Percentiles rank a stretch among this genome's conserved stretches.
Evolutionary conservation across 1,140 invertebrate species (phyloP).

Genomic region (Heliconius himera): DNA sequence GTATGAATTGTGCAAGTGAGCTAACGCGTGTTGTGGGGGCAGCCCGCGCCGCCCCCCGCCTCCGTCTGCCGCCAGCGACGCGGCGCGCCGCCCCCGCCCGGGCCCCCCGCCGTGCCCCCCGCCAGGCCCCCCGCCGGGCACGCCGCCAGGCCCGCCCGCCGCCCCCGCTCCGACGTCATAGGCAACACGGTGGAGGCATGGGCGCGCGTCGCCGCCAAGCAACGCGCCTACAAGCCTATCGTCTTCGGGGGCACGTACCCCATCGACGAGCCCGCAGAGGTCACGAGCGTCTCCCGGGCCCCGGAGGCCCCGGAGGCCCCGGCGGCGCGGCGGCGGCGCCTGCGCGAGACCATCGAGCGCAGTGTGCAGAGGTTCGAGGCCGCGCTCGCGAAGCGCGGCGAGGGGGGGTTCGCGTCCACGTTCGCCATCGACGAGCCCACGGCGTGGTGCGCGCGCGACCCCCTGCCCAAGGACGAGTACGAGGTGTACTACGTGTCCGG

Average conservation of each 20-base stretch:
- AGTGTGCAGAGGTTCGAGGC: slow-evolving; percentile 67
- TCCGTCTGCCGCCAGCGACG: slow-evolving; percentile 23
- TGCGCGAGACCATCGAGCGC: slow-evolving; percentile 58
- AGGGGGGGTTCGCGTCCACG: slow-evolving; percentile 33
- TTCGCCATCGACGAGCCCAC: slow-evolving; percentile 58
- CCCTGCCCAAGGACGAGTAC: slow-evolving; percentile 35
- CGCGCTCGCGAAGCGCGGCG: slow-evolving; percentile 34
- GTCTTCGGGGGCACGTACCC: slow-evolving; percentile 92
- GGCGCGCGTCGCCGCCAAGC: slow-evolving; percentile 59
- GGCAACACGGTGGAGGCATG: slow-evolving; percentile 84
- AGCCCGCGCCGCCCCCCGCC: slow-evolving; percentile 38
- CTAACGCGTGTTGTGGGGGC: slow-evolving; percentile 55
- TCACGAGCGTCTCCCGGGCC: background rate
- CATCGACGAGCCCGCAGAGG: slow-evolving; percentile 82
- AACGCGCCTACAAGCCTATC: slow-evolving; percentile 80
- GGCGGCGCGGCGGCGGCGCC: slow-evolving; percentile 37
- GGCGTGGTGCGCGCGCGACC: slow-evolving; percentile 27
- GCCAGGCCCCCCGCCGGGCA: slow-evolving; percentile 48
- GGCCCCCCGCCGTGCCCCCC: slow-evolving; percentile 15
- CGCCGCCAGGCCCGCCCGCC: background rate
- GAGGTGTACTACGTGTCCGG: slow-evolving; percentile 67
- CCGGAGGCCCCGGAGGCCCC: slow-evolving; percentile 34
- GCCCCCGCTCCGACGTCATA: slow-evolving; percentile 79
- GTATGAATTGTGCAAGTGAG: slow-evolving; percentile 33
- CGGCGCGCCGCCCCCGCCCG: slow-evolving; percentile 20